Evolutionary conservation across 2,113 vertebrate genomes (phyloP).

Genomic region (Aplodontia rufa): DNA sequence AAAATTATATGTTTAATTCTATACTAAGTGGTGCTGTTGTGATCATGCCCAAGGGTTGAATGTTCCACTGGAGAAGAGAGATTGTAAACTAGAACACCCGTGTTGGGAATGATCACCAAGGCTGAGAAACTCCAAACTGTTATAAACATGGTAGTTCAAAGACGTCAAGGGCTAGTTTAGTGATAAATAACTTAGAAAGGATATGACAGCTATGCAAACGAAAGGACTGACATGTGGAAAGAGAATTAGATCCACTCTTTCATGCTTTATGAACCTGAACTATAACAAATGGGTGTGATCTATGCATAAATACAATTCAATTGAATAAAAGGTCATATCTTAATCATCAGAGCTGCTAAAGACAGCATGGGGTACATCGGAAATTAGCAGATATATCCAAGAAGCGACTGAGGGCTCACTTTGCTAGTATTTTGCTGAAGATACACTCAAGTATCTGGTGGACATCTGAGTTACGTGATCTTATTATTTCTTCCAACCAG

Average conservation of each 20-base stretch:
- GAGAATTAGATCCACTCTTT: not conserved
- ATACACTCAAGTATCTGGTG: not conserved
- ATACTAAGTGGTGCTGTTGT: not conserved
- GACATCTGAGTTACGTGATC: not conserved
- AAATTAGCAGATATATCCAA: not conserved
- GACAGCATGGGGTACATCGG: not conserved
- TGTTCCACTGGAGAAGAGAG: not conserved
- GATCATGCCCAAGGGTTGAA: not conserved
- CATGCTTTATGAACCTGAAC: not conserved
- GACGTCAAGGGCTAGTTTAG: not conserved
- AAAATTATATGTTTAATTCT: not conserved
- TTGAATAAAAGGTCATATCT: not conserved
- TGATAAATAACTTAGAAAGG: not conserved
- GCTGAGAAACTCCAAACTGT: not conserved
- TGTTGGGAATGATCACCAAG: not conserved
- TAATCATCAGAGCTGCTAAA: constrained; percentile 9
- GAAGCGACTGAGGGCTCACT: not conserved
- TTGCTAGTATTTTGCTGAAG: not conserved
- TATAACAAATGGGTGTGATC: not conserved
- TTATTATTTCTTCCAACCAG: not conserved
- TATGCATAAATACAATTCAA: not conserved
- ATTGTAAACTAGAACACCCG: not conserved
- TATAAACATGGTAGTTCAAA: not conserved
- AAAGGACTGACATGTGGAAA: not conserved
- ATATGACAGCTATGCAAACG: not conserved